Evolutionary conservation across 2,888 invertebrate species (phyloP).

Genomic region (Cryptocephalus moraei): DNA sequence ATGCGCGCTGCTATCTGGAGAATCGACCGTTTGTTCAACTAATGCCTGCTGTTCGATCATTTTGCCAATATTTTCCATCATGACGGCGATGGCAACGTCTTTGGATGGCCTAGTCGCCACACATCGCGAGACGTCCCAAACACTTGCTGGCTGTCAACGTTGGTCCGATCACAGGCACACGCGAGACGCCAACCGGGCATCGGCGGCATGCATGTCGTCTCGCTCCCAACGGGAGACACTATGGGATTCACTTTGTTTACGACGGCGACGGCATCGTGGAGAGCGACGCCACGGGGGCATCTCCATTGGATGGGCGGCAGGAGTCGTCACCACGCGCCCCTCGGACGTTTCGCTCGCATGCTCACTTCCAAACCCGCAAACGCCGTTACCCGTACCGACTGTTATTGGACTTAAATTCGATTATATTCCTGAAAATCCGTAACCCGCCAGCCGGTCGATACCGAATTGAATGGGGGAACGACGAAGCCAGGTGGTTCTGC

Average conservation of each 20-base stretch:
- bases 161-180: slow-evolving; percentile 8
- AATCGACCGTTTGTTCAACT: slow-evolving; percentile 43
- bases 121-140: background rate
- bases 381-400: slow-evolving; percentile 22
- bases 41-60: slow-evolving; percentile 49
- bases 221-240: background rate
- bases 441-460: slow-evolving; percentile 39
- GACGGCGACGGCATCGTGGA: slow-evolving; percentile 20
- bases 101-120: no score
- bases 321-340: slow-evolving; percentile 19
- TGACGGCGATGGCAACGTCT: slow-evolving; percentile 15
- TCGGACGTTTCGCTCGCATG: slow-evolving; percentile 24
- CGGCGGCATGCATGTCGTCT: slow-evolving; percentile 14
- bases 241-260: slow-evolving; percentile 20
- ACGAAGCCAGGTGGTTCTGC: slow-evolving; percentile 39
- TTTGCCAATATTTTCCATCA: slow-evolving; percentile 50
- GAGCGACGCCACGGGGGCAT: slow-evolving; percentile 11
- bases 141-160: background rate
- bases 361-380: slow-evolving; percentile 25
- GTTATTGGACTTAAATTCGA: slow-evolving; percentile 31
- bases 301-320: slow-evolving; percentile 16
- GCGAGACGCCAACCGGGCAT: slow-evolving; percentile 13
- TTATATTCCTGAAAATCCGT: slow-evolving; percentile 31
- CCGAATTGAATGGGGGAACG: slow-evolving; percentile 37
- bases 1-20: slow-evolving; percentile 36